Evolutionary conservation across 2,888 invertebrate genomes (phyloP).

Genomic region (Habrosyne pyritoides): DNA sequence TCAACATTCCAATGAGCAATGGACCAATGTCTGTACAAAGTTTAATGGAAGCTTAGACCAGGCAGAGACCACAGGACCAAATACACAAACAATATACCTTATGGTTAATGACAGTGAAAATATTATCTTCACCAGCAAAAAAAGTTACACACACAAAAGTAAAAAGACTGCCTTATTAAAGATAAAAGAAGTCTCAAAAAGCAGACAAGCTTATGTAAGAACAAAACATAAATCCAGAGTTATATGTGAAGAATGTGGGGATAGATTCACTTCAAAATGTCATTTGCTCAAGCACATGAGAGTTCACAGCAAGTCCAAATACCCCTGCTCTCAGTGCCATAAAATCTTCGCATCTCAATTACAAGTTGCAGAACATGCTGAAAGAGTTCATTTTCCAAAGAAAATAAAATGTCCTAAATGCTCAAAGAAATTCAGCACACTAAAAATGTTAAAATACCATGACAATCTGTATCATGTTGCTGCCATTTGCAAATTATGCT

Average conservation of each 20-base stretch:
- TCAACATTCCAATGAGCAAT: slow-evolving; percentile 50
- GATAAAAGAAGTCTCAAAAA: slow-evolving; percentile 51
- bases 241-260: slow-evolving; percentile 60
- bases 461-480: slow-evolving; percentile 52
- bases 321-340: slow-evolving; percentile 55
- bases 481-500: slow-evolving; percentile 60
- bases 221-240: slow-evolving; percentile 31
- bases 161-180: slow-evolving; percentile 51
- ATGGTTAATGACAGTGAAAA: slow-evolving; percentile 49
- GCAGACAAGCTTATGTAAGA: slow-evolving; percentile 40
- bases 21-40: slow-evolving; percentile 44
- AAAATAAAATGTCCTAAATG: slow-evolving; percentile 57
- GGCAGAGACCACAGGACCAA: slow-evolving; percentile 35
- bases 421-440: slow-evolving; percentile 61
- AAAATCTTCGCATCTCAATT: slow-evolving; percentile 50
- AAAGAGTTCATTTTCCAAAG: slow-evolving; percentile 64
- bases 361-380: slow-evolving; percentile 51
- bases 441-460: slow-evolving; percentile 56
- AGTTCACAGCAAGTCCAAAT: slow-evolving; percentile 42
- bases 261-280: slow-evolving; percentile 41
- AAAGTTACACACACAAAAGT: slow-evolving; percentile 27
- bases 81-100: slow-evolving; percentile 49
- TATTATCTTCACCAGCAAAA: slow-evolving; percentile 54
- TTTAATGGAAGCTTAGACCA: slow-evolving; percentile 43
- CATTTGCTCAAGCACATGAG: slow-evolving; percentile 51